Conservation (phyloP, 23 tunicate species). For the Trididemnum miniatum region DNA sequence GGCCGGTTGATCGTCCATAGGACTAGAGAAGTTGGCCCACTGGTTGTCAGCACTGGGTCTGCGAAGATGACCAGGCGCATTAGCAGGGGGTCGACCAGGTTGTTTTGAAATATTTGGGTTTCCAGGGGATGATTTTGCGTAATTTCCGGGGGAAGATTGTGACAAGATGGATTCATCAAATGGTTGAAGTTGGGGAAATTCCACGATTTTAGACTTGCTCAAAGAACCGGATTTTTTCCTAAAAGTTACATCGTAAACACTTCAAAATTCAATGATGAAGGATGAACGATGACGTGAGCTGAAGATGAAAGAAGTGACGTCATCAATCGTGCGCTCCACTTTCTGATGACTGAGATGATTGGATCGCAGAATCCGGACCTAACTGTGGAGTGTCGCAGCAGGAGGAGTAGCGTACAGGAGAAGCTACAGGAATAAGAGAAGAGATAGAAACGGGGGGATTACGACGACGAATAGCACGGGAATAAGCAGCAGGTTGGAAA, state of each 20-base stretch:
- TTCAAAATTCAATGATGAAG: too few species aligned
- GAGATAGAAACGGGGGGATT: neutral
- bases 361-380: neutral
- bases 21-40: too few species aligned
- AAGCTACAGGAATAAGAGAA: slow-evolving; percentile 2
- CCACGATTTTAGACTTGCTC: slow-evolving; percentile 26
- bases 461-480: neutral
- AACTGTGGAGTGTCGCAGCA: neutral
- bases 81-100: too few species aligned
- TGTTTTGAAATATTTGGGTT: too few species aligned
- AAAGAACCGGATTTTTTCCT: slow-evolving; percentile 34
- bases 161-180: slow-evolving; percentile 19
- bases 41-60: too few species aligned
- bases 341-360: neutral
- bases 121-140: too few species aligned
- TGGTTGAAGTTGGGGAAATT: slow-evolving; percentile 16
- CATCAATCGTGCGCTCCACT: neutral
- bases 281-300: neutral
- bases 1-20: too few species aligned
- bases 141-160: too few species aligned
- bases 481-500: neutral
- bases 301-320: neutral
- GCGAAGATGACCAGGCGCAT: too few species aligned
- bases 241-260: neutral
- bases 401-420: neutral